Base-by-base conservation (phyloP, 1,140 invertebrate genomes). In the Andrena cerasifolii region DNA sequence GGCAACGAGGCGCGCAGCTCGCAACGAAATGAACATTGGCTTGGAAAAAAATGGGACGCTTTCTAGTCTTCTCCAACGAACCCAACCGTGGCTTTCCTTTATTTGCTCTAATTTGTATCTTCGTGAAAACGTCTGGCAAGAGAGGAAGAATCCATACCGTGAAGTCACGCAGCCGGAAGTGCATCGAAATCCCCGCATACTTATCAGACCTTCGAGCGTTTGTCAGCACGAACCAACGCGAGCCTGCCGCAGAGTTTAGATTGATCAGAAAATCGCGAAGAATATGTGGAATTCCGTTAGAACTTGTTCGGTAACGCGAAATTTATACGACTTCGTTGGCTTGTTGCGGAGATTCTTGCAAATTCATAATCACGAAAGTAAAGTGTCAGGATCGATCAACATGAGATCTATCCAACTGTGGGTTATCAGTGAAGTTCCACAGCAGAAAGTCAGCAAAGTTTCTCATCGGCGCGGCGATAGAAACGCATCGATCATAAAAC, bases 131-230 rank as follows among this genome's bases (percentile, higher is more conserved):
- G n/a, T 24, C 7, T 36, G 5, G 33, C 21, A 66, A 56, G 36
- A 16, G 26, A 56, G 36, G 49, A 56, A 26, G 49, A 66, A 33
- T 66, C 62, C 51, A 40, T 66, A 67, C 72, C 72, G 72, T 66
- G 49, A 56, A 75, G 72, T 75, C 72, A 75, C 72, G 62, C 72
- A 75, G 36, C 51, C 72, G 72, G 72, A 75, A 56, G 62, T 67
- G 62, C 62, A 62, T 66, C 72, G 53, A 75, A 75, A 66, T 47
- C 51, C 28, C 18, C n/a, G 31, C 61, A 65, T 65, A 66, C 62
- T 75, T 75, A 56, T 56, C 72, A 66, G 36, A 75, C 26, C 51
- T 56, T 66, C 49, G 28, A 74, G 18, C 61, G 43, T 65, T 18
- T 21, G 43, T 28, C 31, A 6, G 49, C 61, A 74, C 61, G 72